phyloP scores from a whole-genome alignment of 2,113 vertebrate species.

The Heterotilapia buettikoferi region DNA sequence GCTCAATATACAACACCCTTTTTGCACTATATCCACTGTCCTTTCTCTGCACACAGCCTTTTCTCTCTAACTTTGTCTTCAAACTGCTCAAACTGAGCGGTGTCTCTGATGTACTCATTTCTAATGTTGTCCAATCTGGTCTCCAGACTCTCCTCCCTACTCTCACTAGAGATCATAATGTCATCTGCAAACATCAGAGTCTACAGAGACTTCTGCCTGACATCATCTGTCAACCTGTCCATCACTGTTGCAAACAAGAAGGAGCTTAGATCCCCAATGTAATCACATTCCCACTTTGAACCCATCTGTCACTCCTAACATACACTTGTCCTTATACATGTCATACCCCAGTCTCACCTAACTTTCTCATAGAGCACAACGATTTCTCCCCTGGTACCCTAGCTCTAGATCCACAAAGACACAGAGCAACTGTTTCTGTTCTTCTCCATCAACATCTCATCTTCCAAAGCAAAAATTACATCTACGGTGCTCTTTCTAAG shows the following conservation, averaged over 20 bases:
- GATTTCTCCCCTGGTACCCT: background rate
- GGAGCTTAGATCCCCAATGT: background rate
- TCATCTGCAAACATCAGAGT: background rate
- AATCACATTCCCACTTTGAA: background rate
- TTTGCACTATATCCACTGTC: background rate
- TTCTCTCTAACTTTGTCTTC: background rate
- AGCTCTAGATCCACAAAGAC: background rate
- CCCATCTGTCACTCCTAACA: background rate
- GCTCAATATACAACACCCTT: background rate
- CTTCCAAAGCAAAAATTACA: background rate
- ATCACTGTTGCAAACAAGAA: background rate
- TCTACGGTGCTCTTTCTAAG: background rate
- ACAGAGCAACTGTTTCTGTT: background rate
- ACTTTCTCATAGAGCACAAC: background rate
- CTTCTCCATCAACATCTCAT: background rate
- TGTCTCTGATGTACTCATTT: background rate
- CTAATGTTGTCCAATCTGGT: background rate
- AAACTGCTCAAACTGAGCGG: background rate
- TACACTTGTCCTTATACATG: background rate
- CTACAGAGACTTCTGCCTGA: background rate
- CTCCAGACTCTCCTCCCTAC: background rate
- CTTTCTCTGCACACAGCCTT: background rate
- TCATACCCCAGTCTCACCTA: background rate
- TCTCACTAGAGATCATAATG: background rate
- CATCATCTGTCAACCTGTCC: background rate